A percentile compares a stretch with the other conserved stretches of the same genome.
These are phyloP conservation scores for Diacarnus erythraeanus DNA, from an alignment of 37 sponge, comb jelly and placozoan species.

Conservation along the genomic window DNA sequence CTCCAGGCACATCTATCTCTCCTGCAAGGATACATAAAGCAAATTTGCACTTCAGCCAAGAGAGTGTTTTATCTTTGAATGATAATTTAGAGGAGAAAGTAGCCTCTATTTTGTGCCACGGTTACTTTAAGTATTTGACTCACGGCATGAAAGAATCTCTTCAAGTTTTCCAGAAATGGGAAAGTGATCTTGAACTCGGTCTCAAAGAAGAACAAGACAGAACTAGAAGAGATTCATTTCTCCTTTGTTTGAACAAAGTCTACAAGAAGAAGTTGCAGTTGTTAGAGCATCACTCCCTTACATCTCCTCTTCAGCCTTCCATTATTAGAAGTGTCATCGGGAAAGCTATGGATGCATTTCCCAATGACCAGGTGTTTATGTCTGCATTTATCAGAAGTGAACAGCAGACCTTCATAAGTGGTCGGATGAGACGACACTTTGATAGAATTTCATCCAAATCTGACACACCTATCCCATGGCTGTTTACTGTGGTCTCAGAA, in stretches of 20 bases:
- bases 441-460: slow-evolving; percentile 13
- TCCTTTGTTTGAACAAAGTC: background rate
- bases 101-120: slow-evolving; percentile 19
- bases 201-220: background rate
- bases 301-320: slow-evolving; percentile 25
- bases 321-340: slow-evolving; percentile 24
- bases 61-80: background rate
- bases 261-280: slow-evolving; percentile 30
- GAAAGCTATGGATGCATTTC: slow-evolving; percentile 48
- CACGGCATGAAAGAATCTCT: slow-evolving; percentile 13
- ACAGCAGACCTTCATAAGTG: slow-evolving; percentile 50
- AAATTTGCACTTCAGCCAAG: background rate
- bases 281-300: slow-evolving; percentile 16
- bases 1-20: background rate
- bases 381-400: slow-evolving; percentile 35
- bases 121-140: slow-evolving; percentile 53
- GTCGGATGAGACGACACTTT: slow-evolving; percentile 58
- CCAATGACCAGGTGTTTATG: slow-evolving; percentile 46
- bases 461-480: slow-evolving; percentile 35
- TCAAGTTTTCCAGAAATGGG: slow-evolving; percentile 11
- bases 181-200: no score
- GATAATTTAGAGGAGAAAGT: background rate
- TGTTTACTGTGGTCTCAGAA: slow-evolving; percentile 55
- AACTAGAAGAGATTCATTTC: background rate
- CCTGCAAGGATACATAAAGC: slow-evolving; percentile 28